Evolutionary conservation across 2,113 vertebrate genomes (phyloP), one percentile per base, ranked within the genome.

Genomic region (Rynchops niger): DNA sequence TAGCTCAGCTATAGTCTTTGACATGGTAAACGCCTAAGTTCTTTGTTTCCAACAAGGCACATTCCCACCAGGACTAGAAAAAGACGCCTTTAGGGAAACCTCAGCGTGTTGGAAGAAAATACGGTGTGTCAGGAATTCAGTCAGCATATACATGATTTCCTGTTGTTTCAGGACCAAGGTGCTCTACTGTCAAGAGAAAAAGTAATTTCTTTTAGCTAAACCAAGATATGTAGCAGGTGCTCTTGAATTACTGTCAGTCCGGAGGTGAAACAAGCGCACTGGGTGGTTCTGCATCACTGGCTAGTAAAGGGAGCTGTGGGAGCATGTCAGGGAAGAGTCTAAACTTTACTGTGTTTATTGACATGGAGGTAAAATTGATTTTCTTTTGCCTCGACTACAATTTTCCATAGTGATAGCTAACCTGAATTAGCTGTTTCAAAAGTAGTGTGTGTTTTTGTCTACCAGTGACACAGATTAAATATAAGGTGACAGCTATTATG

Each of bases 371-470:
- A 63, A 84, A 91, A 71, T 40, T 42, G 7, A 23, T 74, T 92
- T 95, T 71, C 27, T 95, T 95, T 88, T 89, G 55, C 67, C 59
- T 88, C 1, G 0, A 40, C 36, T 86, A 45, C 21, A 50, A 18
- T 74, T 83, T 95, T 86, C 42, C 45, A 29, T 16, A 27, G 1
- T 34, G 38, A 59, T 76, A 67, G 38, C 63, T 92, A 89, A 86
- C 63, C 36, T 55, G 36, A 84, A 94, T 87, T 82, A 89, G n/a
- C 77, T 82, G 13, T 76, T 96, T 93, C 65, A 84, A 82, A 93
- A 89, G 50, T 69, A 79, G 10, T 36, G 50, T 83, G 53, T 30
- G 30, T 50, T 92, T 95, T 86, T 81, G 15, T 94, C 47, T 82
- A 25, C n/a, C 2, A 4, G 20, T 82, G 83, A 34, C 67, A 71